These are phyloP conservation scores for Chrysina gloriosa DNA, from an alignment of 2,888 invertebrate species.

Conservation along the genomic window DNA sequence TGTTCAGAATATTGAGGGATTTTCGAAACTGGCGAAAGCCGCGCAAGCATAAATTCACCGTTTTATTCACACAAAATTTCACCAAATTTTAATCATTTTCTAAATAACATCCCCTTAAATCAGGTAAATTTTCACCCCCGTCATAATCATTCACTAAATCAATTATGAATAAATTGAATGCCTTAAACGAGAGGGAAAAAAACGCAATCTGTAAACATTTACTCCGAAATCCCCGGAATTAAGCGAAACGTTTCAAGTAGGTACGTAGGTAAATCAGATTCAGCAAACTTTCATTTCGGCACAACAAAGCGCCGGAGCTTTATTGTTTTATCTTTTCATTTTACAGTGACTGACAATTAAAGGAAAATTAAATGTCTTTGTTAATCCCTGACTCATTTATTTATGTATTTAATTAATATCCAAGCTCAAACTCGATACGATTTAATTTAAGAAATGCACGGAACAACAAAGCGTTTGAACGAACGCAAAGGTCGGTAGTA, in stretches of 20 bases:
- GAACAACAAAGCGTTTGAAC: conserved; percentile 27
- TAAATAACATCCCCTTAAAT: too few relatives aligned
- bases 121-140: too few relatives aligned
- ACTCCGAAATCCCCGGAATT: not conserved
- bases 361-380: conserved; percentile 29
- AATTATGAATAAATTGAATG: too few relatives aligned
- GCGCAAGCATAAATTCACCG: too few relatives aligned
- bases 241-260: conserved; percentile 9
- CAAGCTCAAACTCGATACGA: conserved; percentile 12
- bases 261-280: conserved; percentile 21
- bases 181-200: not conserved
- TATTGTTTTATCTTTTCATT: conserved; percentile 36
- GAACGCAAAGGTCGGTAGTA: too few relatives aligned
- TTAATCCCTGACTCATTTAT: conserved; percentile 26
- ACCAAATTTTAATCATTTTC: too few relatives aligned
- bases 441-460: conserved; percentile 12
- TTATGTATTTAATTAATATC: conserved; percentile 29
- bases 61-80: too few relatives aligned
- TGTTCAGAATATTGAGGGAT: too few relatives aligned
- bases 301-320: conserved; percentile 9
- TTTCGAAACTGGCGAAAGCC: too few relatives aligned
- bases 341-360: conserved; percentile 25
- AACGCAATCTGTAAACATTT: not conserved
- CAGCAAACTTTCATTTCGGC: conserved; percentile 17
- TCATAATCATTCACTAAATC: too few relatives aligned